These are phyloP conservation scores for Leptinotarsa texana DNA, from an alignment of 1,140 invertebrate genomes.

Conservation along the genomic window DNA sequence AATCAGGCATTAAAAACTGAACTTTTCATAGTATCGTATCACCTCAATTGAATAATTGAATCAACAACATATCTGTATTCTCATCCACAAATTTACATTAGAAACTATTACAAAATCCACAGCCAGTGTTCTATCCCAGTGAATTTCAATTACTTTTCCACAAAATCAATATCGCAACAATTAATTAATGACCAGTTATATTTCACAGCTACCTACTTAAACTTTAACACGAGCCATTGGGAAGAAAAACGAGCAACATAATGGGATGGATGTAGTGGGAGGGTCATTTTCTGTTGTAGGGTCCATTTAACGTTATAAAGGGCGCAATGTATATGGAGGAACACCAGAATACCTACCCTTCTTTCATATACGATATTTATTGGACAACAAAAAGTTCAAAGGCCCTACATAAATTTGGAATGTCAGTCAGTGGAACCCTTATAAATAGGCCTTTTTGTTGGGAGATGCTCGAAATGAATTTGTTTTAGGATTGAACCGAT, in stretches of 20 bases:
- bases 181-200: not conserved
- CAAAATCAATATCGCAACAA: not conserved
- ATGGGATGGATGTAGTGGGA: not conserved
- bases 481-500: not conserved
- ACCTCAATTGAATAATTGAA: too few species aligned
- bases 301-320: not conserved
- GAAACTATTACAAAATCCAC: too few species aligned
- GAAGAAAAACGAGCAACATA: slow-evolving; percentile 3
- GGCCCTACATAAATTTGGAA: slow-evolving; percentile 5
- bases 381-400: slow-evolving; percentile 8
- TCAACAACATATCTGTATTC: too few species aligned
- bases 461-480: not conserved
- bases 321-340: not conserved
- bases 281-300: not conserved
- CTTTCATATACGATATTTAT: slow-evolving; percentile 8
- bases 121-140: too few species aligned
- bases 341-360: not conserved
- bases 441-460: not conserved
- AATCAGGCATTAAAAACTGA: too few species aligned
- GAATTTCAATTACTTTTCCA: too few species aligned
- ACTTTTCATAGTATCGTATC: too few species aligned
- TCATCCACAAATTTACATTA: too few species aligned
- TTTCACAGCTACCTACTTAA: not conserved
- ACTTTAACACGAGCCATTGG: not conserved
- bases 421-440: slow-evolving; percentile 1